Evolutionary conservation across 2,797 vertebrate genomes (phyloP), one percentile per base, ranked within the genome.

Genomic region (Onychomys leucogaster): DNA sequence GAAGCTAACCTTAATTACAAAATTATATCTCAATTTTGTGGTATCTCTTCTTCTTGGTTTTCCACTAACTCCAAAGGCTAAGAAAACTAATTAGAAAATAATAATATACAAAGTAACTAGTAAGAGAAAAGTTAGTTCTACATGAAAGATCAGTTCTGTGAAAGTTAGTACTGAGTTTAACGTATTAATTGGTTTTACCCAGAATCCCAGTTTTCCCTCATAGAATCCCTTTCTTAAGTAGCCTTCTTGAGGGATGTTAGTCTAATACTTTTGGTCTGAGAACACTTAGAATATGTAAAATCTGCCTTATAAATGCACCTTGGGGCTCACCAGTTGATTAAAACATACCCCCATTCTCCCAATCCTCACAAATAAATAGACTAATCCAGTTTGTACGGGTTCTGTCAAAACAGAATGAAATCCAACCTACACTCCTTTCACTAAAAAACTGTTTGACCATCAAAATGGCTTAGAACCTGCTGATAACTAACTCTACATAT

Each of bases 61-160:
- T 52, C 52, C 5, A 67, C 34, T 77, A 37, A 46, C 59, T 90
- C 82, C 27, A 87, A 95, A 85, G 27, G 34, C 37, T 41, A 69
- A 90, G 46, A 32, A 94, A 41, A 94, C 49, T 91, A 67, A 81
- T 52, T 90, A 59, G 8, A 78, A 92, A 94, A 73, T 49, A 65
- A 21, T 52, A 61, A 94, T 13, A 88, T 27, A 55, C 34, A 73
- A 37, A 9, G 57, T 55, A 86, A 95, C 78, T 43, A 46, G 19
- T 67, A n/a, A 80, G 69, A 83, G 75, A 90, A 81, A 81, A 87
- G 73, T 25, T 73, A 78, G n/a, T 65, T 41, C 41, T 81, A 29
- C n/a, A 46, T 77, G 41, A 46, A 76, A 76, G 16, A 76, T 76
- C 21, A 55, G 37, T 46, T 29, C 13, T 61, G 5, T 82, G 80